Base-by-base conservation (phyloP, 2,888 invertebrate genomes). In the Drosophila acutilabella region DNA sequence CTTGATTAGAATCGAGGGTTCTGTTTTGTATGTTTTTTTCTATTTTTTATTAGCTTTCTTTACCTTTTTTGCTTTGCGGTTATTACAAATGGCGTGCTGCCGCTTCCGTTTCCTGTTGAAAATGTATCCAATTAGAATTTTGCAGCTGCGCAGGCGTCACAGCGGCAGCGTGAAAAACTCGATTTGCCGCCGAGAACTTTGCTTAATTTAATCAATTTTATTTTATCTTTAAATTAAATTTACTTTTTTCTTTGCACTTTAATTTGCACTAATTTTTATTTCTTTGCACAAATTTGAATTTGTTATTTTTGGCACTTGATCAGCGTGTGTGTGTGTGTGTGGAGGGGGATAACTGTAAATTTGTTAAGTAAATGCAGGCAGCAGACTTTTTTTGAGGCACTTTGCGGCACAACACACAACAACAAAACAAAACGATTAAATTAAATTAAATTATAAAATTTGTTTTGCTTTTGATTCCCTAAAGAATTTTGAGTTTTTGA, bases 121-220 rank as follows among this genome's bases (percentile, higher is more conserved):
- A 59, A 41, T 45, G 44, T 80, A 88, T 83, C 83, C 88, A 88
- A 83, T 77, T 77, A 74, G 86, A 88, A 30, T 60, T 66, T 71
- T 58, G 71, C 69, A 81, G 85, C 85, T 85, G 82, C 88, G 82
- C 83, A 86, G 77, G 83, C 86, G 86, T 88, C 80, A 56, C 66
- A 14, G 53, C 73, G 44, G 5, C 58, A 45, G 45, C 20, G 51
- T 6, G 4, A 45, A 48, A 40, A 58, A 7, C 13, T 36, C 14
- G 30, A 16, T 36, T 56, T 68, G 33, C 23, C 6, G 8, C 5
- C 42, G 53, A 52, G 38, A 58, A 64, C 40, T 51, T 53, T 51
- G 26, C 4, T 47, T 11, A 20, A 14, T 30, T 18, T 20, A 62
- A 50, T 30, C 5, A 33, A 44, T 18, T 47, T 50, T 2, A 42